Percentiles rank a stretch among this genome's conserved stretches.
phyloP scores from a whole-genome alignment of 92 coral and sea anemone genomes.

The Epizoanthus rinbou region DNA sequence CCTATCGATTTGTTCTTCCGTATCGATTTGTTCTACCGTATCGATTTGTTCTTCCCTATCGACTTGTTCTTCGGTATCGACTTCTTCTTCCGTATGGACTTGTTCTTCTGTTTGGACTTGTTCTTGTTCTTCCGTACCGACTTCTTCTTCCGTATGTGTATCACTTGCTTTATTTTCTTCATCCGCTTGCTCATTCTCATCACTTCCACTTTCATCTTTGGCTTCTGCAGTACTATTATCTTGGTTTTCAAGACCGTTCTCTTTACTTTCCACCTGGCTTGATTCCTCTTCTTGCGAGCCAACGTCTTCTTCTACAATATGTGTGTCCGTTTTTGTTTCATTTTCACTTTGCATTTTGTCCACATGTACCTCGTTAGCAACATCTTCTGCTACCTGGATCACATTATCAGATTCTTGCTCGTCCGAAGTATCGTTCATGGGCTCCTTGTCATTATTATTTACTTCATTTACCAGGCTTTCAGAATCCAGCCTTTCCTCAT shows the following conservation, averaged over 20 bases:
- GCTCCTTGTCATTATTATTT: constrained; percentile 3
- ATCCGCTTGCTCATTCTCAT: background rate
- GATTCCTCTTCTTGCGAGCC: background rate
- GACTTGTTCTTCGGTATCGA: background rate
- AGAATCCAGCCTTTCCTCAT: background rate
- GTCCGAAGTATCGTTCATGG: background rate
- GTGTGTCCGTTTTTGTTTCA: background rate
- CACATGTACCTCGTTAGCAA: background rate
- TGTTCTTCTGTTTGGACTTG: too few relatives aligned
- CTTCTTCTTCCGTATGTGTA: background rate
- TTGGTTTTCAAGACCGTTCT: constrained; percentile 1
- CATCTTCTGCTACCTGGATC: background rate
- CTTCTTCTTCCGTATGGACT: background rate
- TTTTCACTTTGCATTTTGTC: background rate
- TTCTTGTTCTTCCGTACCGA: too few relatives aligned
- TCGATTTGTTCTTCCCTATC: background rate
- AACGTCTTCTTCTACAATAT: background rate
- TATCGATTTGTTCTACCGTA: background rate
- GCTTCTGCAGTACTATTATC: background rate
- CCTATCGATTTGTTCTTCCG: background rate
- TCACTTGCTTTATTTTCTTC: background rate
- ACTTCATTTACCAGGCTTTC: background rate
- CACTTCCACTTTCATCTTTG: background rate
- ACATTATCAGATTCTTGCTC: background rate
- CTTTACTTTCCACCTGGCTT: background rate